These are phyloP conservation scores for Elephantulus edwardii DNA, from an alignment of 2,113 vertebrate genomes.

Conservation along the genomic window DNA sequence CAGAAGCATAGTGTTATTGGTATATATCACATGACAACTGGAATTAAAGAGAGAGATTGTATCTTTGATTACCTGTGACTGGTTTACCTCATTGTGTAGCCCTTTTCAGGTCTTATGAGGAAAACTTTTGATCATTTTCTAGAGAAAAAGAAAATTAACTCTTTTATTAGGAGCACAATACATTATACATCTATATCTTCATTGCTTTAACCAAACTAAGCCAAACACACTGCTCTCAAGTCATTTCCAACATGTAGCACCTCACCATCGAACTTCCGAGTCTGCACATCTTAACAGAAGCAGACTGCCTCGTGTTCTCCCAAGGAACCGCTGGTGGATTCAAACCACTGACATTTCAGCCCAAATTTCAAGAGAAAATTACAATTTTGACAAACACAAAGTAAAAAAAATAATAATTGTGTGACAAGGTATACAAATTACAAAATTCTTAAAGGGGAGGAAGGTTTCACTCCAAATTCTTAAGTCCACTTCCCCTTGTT, in stretches of 20 bases:
- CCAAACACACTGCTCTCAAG: no score
- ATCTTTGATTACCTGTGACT: not conserved
- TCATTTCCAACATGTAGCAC: no score
- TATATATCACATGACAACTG: not conserved
- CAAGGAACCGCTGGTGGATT: no score
- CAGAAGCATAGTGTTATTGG: not conserved
- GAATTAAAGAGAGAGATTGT: not conserved
- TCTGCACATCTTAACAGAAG: no score
- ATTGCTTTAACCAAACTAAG: conserved; percentile 41
- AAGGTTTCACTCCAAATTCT: conserved; percentile 50
- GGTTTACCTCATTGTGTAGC: not conserved
- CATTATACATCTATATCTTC: conserved; percentile 1
- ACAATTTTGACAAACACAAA: conserved; percentile 22
- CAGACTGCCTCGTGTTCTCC: no score
- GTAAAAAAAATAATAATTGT: not conserved
- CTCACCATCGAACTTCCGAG: no score
- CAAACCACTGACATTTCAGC: no score
- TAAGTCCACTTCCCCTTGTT: conserved; percentile 48
- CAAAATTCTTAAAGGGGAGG: conserved; percentile 52
- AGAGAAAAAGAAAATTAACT: not conserved
- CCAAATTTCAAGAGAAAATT: not conserved
- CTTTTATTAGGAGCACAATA: not conserved
- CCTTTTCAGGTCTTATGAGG: conserved; percentile 15
- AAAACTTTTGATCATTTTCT: conserved; percentile 38
- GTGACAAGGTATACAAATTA: conserved; percentile 51